Percentiles rank a stretch among this genome's conserved stretches.
phyloP scores from a whole-genome alignment of 2,113 vertebrate genomes.

The Eira barbara region DNA sequence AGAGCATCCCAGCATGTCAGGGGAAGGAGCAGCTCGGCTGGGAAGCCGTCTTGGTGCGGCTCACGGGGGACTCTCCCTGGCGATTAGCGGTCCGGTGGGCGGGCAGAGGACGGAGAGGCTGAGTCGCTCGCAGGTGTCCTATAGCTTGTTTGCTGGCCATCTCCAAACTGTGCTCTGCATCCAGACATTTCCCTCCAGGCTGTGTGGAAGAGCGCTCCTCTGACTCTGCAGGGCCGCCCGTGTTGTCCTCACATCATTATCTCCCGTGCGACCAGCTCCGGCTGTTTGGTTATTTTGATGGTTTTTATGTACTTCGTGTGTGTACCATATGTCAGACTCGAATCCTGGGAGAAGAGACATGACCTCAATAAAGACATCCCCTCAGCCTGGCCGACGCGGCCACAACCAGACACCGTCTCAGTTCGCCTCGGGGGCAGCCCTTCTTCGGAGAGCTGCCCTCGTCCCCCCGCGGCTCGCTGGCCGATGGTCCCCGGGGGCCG shows the following conservation, averaged over 20 bases:
- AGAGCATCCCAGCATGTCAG: neutral
- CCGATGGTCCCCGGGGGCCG: neutral
- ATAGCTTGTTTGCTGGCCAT: neutral
- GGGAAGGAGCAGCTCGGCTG: neutral
- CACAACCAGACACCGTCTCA: neutral
- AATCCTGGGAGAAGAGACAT: neutral
- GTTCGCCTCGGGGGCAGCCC: neutral
- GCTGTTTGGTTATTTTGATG: neutral
- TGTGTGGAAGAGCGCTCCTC: neutral
- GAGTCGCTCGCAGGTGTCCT: too few species aligned
- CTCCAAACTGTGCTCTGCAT: neutral
- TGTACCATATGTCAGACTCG: neutral
- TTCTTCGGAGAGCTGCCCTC: neutral
- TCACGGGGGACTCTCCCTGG: fast-evolving
- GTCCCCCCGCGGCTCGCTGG: fast-evolving
- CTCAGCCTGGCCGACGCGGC: neutral
- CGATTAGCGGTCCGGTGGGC: fast-evolving
- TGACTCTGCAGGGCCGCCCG: too few species aligned
- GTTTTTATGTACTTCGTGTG: neutral
- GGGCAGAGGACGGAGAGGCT: neutral
- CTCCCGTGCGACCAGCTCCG: neutral
- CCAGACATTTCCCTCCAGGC: neutral
- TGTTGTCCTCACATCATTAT: neutral
- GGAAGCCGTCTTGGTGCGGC: neutral
- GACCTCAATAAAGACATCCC: neutral